phyloP scores from a whole-genome alignment of 53 echinoderm and acorn worm species.

The Glandiceps talaboti region DNA sequence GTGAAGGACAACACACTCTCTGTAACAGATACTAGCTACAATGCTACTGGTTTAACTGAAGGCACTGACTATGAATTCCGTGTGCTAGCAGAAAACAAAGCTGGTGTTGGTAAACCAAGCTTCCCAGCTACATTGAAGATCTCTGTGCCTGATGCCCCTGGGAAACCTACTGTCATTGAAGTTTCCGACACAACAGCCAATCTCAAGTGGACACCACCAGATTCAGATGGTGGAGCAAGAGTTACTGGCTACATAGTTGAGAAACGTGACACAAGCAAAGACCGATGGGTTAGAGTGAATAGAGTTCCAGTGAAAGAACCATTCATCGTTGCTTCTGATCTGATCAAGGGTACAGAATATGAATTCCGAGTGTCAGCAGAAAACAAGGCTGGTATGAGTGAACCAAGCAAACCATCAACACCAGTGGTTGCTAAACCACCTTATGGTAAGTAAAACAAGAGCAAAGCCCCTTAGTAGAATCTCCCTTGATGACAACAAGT shows the following conservation, averaged over 20 bases:
- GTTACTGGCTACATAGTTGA: conserved; percentile 6
- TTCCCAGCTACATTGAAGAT: not conserved
- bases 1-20: not conserved
- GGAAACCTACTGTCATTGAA: not conserved
- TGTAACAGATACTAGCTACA: not conserved
- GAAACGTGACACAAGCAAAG: not conserved
- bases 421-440: conserved; percentile 4
- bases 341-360: conserved; percentile 3
- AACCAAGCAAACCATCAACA: conserved; percentile 4
- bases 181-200: not conserved
- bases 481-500: too few relatives aligned
- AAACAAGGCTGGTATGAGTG: conserved; percentile 7
- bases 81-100: conserved; percentile 2
- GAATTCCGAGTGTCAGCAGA: conserved; percentile 12
- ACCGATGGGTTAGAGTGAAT: conserved; percentile 1
- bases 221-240: conserved; percentile 5
- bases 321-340: not conserved
- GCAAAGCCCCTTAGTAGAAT: too few relatives aligned
- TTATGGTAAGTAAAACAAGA: not conserved
- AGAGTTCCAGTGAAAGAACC: conserved; percentile 1
- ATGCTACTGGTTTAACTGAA: not conserved
- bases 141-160: not conserved
- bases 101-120: conserved; percentile 3
- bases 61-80: conserved; percentile 3
- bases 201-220: conserved; percentile 1